Evolutionary conservation across 2,888 invertebrate genomes (phyloP).

Genomic region (Lysandra bellargus): DNA sequence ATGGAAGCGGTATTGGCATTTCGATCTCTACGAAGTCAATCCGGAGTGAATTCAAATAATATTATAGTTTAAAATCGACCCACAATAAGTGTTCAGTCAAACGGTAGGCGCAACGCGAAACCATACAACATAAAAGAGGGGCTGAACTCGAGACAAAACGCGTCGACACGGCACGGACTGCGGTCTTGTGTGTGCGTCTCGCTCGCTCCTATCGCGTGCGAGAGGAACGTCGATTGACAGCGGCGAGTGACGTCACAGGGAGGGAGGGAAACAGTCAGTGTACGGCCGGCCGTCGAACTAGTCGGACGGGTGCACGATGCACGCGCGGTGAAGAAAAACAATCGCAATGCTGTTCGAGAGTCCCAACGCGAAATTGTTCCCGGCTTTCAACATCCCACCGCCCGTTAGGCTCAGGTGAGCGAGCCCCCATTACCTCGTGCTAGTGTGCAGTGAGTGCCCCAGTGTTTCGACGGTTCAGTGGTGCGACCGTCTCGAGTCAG

Average conservation of each 20-base stretch:
- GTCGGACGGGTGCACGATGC: slow-evolving; percentile 64
- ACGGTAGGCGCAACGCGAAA: slow-evolving; percentile 47
- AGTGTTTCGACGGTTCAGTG: slow-evolving; percentile 58
- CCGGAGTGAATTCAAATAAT: slow-evolving; percentile 31
- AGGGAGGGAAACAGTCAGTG: slow-evolving; percentile 54
- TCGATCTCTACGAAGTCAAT: neutral
- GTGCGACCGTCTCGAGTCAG: slow-evolving; percentile 54
- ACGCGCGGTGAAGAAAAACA: slow-evolving; percentile 68
- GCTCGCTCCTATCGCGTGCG: slow-evolving; percentile 32
- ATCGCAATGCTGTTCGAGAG: slow-evolving; percentile 86
- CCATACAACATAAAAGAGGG: slow-evolving; percentile 49
- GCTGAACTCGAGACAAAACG: slow-evolving; percentile 46
- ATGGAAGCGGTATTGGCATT: neutral
- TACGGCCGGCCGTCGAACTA: slow-evolving; percentile 64
- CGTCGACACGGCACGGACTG: slow-evolving; percentile 48
- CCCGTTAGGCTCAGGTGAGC: slow-evolving; percentile 82
- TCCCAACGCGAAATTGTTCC: slow-evolving; percentile 85
- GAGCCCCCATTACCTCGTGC: slow-evolving; percentile 41
- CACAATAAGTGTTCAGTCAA: slow-evolving; percentile 43
- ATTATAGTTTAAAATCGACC: slow-evolving; percentile 43
- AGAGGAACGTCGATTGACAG: slow-evolving; percentile 43
- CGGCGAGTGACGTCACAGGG: slow-evolving; percentile 65
- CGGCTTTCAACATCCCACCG: slow-evolving; percentile 86
- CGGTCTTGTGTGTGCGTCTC: slow-evolving; percentile 43
- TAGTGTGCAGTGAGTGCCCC: slow-evolving; percentile 51